Conservation (phyloP, 2,888 invertebrate species). For the Thera obeliscata region DNA sequence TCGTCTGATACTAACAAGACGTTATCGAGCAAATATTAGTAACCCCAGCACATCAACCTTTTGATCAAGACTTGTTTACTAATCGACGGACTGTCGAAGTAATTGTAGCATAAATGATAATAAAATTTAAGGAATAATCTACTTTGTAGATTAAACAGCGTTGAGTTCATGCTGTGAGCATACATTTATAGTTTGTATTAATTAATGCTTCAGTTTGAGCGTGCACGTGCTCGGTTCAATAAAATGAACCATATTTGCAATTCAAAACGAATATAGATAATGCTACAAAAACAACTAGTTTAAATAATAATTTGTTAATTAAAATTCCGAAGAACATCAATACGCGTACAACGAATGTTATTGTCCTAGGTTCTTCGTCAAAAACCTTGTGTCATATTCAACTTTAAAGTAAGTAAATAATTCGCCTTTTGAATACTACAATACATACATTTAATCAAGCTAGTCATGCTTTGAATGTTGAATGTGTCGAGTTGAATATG, state of each 20-base stretch:
- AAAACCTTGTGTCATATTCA: constrained; percentile 51
- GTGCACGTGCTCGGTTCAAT: too few species aligned
- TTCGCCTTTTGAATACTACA: not conserved
- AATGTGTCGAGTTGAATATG: not conserved
- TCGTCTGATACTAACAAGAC: too few species aligned
- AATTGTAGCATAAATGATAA: not conserved
- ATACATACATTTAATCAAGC: not conserved
- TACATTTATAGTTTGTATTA: too few species aligned
- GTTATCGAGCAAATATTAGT: too few species aligned
- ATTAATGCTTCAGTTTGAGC: not conserved
- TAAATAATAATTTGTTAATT: not conserved
- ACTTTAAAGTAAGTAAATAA: constrained; percentile 14
- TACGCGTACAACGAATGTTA: constrained; percentile 24
- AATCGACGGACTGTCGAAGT: not conserved
- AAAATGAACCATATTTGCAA: not conserved
- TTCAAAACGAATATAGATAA: not conserved
- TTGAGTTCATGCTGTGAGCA: not conserved
- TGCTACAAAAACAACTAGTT: not conserved
- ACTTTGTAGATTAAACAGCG: not conserved
- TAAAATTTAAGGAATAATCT: not conserved
- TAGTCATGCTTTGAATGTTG: not conserved
- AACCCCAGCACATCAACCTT: too few species aligned
- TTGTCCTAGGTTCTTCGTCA: constrained; percentile 16
- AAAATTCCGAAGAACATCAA: not conserved
- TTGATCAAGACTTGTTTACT: not conserved